phyloP scores from a whole-genome alignment of 2,888 invertebrate species.

The Thyatira batis region DNA sequence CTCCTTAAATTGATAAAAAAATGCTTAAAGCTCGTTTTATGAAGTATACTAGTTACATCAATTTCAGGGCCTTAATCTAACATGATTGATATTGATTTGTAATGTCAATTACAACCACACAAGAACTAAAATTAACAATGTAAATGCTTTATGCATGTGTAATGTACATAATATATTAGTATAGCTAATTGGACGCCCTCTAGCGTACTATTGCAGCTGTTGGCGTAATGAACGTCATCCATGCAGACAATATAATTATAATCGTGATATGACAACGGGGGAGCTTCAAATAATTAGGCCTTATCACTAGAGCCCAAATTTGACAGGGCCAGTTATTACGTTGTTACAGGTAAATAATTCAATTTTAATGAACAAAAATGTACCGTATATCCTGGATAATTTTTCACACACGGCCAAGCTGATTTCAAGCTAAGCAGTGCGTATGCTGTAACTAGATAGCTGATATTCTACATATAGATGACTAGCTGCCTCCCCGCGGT shows the following conservation, averaged over 20 bases:
- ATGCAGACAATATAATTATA: slow-evolving; percentile 1
- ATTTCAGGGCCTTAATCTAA: too few relatives aligned
- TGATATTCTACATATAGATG: too few relatives aligned
- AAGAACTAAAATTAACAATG: slow-evolving; percentile 10
- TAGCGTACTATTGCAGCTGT: slow-evolving; percentile 1
- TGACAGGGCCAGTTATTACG: background rate
- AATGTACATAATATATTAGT: slow-evolving; percentile 10
- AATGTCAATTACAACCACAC: background rate
- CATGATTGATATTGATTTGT: too few relatives aligned
- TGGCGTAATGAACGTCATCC: background rate
- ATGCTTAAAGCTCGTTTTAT: too few relatives aligned
- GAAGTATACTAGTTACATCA: too few relatives aligned
- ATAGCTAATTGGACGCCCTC: slow-evolving; percentile 12
- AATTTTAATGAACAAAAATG: too few relatives aligned
- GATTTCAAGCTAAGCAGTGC: too few relatives aligned
- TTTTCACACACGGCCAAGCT: too few relatives aligned
- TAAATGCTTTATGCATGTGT: slow-evolving; percentile 12
- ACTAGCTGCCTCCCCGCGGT: too few relatives aligned
- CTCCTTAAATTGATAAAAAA: too few relatives aligned
- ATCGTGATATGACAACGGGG: background rate
- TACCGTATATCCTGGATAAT: too few relatives aligned
- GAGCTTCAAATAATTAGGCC: background rate
- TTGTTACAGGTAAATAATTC: background rate
- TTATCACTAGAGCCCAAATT: background rate
- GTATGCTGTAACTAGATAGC: too few relatives aligned